Base-by-base conservation (phyloP, 1,140 invertebrate species). In the Sarcophaga peregrina region DNA sequence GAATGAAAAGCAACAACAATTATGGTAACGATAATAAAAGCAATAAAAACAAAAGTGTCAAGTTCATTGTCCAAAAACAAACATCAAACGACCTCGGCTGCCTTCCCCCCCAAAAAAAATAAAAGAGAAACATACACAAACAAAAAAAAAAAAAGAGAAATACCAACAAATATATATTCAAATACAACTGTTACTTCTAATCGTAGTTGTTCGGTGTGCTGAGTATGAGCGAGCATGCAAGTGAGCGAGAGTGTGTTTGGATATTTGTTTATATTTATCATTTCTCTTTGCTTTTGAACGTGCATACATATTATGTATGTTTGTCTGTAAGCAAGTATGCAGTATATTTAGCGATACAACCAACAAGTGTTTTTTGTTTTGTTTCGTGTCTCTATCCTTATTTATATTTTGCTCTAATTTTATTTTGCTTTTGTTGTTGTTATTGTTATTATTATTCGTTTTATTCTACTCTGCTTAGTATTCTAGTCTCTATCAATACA, bases 61-160 rank as follows among this genome's bases (percentile, higher is more conserved):
- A 75, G 73, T 75, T 75, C 73, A 75, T 75, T 75, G 73, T 75
- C 73, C 73, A 75, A 75, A 75, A 75, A 75, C 45, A 75, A 75
- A 75, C 46, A 46, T 75, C 45, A 13, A 75, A 75, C n/a, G 15
- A 47, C 37, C 45, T 13, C 72, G 11, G 10, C 68, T 72, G n/a
- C 25, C 17, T 20, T 6, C 17, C 17, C 10, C 25, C 68, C 4
- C 62, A n/a, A n/a, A 54, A 10, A 72, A 37, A 25, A 20, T 25
- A 2, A 54, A 10, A n/a, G n/a, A n/a, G n/a, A 54, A 10, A 54
- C 52, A 54, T 15, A n/a, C n/a, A 72, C 62, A 5, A 47, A n/a
- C 73, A 75, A 75, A 45, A 75, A 15, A 74, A 45, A 45, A 45
- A 46, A 45, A n/a, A 13, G n/a, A 75, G 8, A 74, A 8, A 45